Evolutionary conservation across 2,888 invertebrate genomes (phyloP).

Genomic region (Brenthis ino): DNA sequence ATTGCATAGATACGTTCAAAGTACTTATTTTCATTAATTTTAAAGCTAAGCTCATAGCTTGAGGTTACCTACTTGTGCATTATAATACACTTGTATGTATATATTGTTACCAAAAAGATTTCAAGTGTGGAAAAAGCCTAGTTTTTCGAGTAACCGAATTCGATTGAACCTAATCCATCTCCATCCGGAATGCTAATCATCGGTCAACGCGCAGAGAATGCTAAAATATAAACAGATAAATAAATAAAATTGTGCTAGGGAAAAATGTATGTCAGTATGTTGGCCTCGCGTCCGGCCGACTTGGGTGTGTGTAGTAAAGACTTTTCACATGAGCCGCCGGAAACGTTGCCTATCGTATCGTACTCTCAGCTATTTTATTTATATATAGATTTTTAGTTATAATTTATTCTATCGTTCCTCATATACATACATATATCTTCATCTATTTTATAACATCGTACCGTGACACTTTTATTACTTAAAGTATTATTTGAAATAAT

Average conservation of each 20-base stretch:
- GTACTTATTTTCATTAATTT: no score
- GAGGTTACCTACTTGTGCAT: no score
- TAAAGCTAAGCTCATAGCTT: no score
- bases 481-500: no score
- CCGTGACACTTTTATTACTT: no score
- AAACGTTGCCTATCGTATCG: conserved; percentile 9
- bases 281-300: conserved; percentile 51
- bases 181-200: conserved; percentile 54
- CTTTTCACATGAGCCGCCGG: conserved; percentile 23
- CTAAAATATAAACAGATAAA: conserved; percentile 60
- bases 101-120: background rate
- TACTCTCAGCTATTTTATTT: conserved; percentile 11
- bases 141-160: conserved; percentile 38
- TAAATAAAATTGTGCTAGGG: conserved; percentile 64
- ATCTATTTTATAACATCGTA: no score
- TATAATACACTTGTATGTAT: background rate
- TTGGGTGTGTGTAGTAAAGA: conserved; percentile 42
- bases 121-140: conserved; percentile 10
- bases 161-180: conserved; percentile 46
- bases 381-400: background rate
- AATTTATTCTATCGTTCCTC: no score
- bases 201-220: conserved; percentile 54
- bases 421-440: no score
- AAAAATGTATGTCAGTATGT: conserved; percentile 74
- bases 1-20: no score